Conservation (phyloP, 2,888 invertebrate species). For the Sussaba pulchella region DNA sequence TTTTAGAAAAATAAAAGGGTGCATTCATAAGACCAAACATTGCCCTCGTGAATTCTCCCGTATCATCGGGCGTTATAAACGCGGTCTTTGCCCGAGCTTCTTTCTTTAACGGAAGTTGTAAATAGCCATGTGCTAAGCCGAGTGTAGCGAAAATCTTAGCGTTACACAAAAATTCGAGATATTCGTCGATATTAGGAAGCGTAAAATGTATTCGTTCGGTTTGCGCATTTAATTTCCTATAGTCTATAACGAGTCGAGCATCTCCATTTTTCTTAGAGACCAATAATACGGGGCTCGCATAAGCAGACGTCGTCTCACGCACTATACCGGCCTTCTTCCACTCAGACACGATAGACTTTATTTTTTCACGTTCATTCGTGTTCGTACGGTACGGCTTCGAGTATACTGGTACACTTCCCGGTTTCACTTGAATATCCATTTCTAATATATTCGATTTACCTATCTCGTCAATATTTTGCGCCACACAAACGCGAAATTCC, state of each 20-base stretch:
- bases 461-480: slow-evolving; percentile 54
- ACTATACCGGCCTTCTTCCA: slow-evolving; percentile 67
- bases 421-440: slow-evolving; percentile 65
- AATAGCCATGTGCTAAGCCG: slow-evolving; percentile 63
- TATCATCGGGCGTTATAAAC: slow-evolving; percentile 69
- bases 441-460: slow-evolving; percentile 52
- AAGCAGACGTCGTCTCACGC: slow-evolving; percentile 65
- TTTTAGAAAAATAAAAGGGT: slow-evolving; percentile 71
- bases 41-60: slow-evolving; percentile 72
- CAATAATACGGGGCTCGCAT: slow-evolving; percentile 66
- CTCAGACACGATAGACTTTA: slow-evolving; percentile 58
- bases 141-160: slow-evolving; percentile 39
- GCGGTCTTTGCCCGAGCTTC: slow-evolving; percentile 62
- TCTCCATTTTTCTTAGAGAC: slow-evolving; percentile 66
- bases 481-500: slow-evolving; percentile 54
- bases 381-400: slow-evolving; percentile 52
- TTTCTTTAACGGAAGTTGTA: slow-evolving; percentile 62
- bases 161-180: slow-evolving; percentile 42
- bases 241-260: slow-evolving; percentile 66
- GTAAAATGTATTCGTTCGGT: slow-evolving; percentile 60
- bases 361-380: slow-evolving; percentile 46
- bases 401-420: slow-evolving; percentile 41
- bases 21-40: slow-evolving; percentile 76
- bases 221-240: slow-evolving; percentile 59
- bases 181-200: slow-evolving; percentile 62